Conservation (phyloP, 1,140 invertebrate genomes). For the Eumeta japonica region DNA sequence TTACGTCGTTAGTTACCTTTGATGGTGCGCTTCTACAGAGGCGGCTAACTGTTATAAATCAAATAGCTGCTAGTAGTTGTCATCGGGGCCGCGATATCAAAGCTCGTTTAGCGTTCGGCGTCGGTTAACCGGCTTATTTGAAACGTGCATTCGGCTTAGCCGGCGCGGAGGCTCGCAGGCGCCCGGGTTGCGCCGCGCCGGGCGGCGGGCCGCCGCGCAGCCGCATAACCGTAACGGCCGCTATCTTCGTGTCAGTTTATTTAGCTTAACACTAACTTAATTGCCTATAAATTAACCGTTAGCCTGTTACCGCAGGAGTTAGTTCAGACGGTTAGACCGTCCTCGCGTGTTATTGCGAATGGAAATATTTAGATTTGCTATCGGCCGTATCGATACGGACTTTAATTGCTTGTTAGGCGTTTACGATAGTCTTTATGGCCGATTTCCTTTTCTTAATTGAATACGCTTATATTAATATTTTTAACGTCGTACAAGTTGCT, state of each 20-base stretch:
- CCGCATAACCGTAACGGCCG: constrained; percentile 26
- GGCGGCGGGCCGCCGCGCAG: constrained; percentile 16
- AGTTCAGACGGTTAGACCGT: too few relatives aligned
- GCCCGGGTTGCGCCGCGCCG: constrained; percentile 7
- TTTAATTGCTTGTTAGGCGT: too few relatives aligned
- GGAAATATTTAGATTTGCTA: too few relatives aligned
- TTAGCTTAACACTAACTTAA: constrained; percentile 47
- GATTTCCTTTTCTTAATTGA: too few relatives aligned
- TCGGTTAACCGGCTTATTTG: constrained; percentile 23
- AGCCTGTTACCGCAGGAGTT: constrained; percentile 37
- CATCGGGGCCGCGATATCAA: constrained; percentile 23
- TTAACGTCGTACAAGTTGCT: too few relatives aligned
- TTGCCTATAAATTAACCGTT: constrained; percentile 50
- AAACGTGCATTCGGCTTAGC: constrained; percentile 14
- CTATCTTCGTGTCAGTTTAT: constrained; percentile 39
- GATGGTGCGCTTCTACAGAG: too few relatives aligned
- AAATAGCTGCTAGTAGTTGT: constrained; percentile 33
- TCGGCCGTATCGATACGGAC: too few relatives aligned
- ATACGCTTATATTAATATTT: too few relatives aligned
- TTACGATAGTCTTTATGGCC: too few relatives aligned
- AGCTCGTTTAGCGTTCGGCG: constrained; percentile 10
- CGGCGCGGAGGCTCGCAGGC: constrained; percentile 13
- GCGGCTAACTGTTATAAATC: too few relatives aligned
- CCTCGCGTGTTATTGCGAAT: too few relatives aligned
- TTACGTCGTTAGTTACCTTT: constrained; percentile 18